Base-by-base conservation (phyloP, 2,797 vertebrate species). In the Cottoperca gobio region DNA sequence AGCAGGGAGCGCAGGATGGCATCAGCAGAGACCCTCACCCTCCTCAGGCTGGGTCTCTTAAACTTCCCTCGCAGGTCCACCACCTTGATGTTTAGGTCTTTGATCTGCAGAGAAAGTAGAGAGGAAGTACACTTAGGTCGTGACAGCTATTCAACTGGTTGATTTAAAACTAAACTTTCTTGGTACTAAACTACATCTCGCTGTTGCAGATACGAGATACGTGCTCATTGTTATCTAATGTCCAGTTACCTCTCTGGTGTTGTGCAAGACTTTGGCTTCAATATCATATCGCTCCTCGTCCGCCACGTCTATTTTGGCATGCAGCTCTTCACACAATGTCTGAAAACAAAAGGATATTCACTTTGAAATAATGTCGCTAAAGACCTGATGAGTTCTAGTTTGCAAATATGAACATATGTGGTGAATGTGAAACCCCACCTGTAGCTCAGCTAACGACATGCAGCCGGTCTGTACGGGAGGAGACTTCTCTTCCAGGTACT, bases 211-310 rank as follows among this genome's bases (percentile, higher is more conserved):
- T 17, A 46, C 19, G 11, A 33, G 14, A 24, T 24, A 31, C 31
- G 14, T 46, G 10, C 8, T 45, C 1, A 11, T 45, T 54, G 14
- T 43, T 23, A 8, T 8, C 0, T 19, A 1, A 11, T 17, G 39
- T 40, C 55, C 23, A 10, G 71, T 84, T 89, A 97, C 97, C 95
- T 99, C 98, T 90, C 97, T 93, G 48, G 90, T 96, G 89, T 98
- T 98, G 82, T 97, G 98, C 66, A 93, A 88, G 71, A 98, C 98
- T 84, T 99, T 99, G 0, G 97, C 97, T 89, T 99, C 97, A 0
- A 98, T 97, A 71, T 99, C 96, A 0, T 99, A 99, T 63, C 98
- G 94, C 90, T 99, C 98, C 72, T 99, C 97, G 3, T 99, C 98
- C 91, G 98, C 97, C 23, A 95, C 90, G 6, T 97, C 95, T 8